These are phyloP conservation scores for Isichthys henryi DNA, from an alignment of 2,113 vertebrate species.

Conservation along the genomic window DNA sequence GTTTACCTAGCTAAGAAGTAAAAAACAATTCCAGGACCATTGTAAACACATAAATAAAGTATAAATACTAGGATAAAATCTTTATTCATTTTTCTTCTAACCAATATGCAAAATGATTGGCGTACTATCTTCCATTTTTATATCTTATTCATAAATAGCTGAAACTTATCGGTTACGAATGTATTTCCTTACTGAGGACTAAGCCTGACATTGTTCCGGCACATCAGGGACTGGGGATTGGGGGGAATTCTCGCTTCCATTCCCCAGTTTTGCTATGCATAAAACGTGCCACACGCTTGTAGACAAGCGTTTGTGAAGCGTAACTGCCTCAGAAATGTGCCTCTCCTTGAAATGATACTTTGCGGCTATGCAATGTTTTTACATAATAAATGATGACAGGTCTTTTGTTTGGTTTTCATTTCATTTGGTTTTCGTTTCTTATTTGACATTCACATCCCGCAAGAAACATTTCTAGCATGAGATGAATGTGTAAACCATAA, in stretches of 20 bases:
- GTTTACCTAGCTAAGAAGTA: background rate
- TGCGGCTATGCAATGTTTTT: background rate
- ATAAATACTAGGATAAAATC: background rate
- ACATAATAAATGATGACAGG: background rate
- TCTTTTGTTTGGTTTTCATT: conserved; percentile 2
- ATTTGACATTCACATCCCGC: background rate
- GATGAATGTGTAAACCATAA: background rate
- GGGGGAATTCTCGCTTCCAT: background rate
- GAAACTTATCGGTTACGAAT: background rate
- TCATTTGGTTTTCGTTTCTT: background rate
- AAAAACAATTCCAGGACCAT: background rate
- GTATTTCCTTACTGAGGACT: background rate
- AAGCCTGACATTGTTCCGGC: background rate
- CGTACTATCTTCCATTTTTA: background rate
- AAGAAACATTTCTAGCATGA: background rate
- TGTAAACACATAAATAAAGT: background rate
- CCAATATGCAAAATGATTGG: background rate
- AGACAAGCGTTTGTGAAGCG: background rate
- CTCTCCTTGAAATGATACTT: background rate
- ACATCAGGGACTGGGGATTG: background rate
- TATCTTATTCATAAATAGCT: background rate
- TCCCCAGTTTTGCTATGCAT: background rate
- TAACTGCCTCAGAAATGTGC: background rate
- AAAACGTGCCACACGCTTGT: background rate
- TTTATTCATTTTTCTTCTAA: background rate